These are phyloP conservation scores for Xenopus borealis DNA, from an alignment of 2,113 vertebrate genomes.

Conservation along the genomic window DNA sequence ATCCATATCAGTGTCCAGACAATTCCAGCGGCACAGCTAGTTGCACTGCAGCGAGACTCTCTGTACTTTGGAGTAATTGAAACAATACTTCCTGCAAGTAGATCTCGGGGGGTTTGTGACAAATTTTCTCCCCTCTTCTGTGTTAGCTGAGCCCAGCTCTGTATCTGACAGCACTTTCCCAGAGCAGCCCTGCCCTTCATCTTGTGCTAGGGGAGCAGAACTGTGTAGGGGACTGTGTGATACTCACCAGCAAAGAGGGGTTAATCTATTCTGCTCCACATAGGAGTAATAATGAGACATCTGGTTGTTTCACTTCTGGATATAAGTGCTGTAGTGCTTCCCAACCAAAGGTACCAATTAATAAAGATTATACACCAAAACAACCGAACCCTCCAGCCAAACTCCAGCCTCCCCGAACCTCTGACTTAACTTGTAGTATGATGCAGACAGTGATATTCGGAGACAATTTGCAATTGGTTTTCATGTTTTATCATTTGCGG, in stretches of 20 bases:
- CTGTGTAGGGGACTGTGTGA: too few species aligned
- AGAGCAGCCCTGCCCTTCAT: background rate
- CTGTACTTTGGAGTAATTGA: slow-evolving; percentile 23
- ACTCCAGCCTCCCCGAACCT: too few species aligned
- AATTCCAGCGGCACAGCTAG: slow-evolving; percentile 1
- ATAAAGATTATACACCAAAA: too few species aligned
- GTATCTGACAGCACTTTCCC: slow-evolving; percentile 4
- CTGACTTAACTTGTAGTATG: too few species aligned
- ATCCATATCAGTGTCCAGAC: background rate
- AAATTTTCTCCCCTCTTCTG: slow-evolving; percentile 17
- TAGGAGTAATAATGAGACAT: too few species aligned
- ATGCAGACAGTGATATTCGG: too few species aligned
- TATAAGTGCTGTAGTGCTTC: too few species aligned
- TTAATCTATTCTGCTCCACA: background rate
- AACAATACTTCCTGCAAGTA: slow-evolving; percentile 27
- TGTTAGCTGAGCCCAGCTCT: background rate
- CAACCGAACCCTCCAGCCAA: too few species aligned
- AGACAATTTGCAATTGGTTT: too few species aligned
- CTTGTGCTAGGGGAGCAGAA: background rate
- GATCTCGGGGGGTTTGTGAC: slow-evolving; percentile 10
- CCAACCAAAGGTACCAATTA: too few species aligned
- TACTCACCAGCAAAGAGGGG: background rate
- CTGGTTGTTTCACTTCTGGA: background rate
- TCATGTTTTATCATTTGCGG: too few species aligned
- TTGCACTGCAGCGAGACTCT: background rate